phyloP scores from a whole-genome alignment of 2,113 vertebrate species.

The human region GRCh38 chr20:11038001-11038500 shows the following conservation, averaged over 20 bases:
- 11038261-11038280: not conserved
- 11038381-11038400: not conserved
- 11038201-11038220: not conserved
- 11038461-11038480: not conserved
- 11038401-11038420: not conserved
- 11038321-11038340: not conserved
- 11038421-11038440: not conserved
- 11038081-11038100: not conserved
- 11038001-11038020: not conserved
- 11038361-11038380: not conserved
- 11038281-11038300: not conserved
- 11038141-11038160: not conserved
- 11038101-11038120: not conserved
- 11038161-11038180: not conserved
- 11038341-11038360: not conserved
- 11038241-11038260: not conserved
- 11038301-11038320: not conserved
- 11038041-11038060: conserved; percentile 1
- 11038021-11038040: not conserved
- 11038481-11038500: not conserved
- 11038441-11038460: not conserved
- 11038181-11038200: not conserved
- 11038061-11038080: not conserved
- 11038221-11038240: not conserved
- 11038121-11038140: not conserved